Evolutionary conservation across 1,140 invertebrate species (phyloP), one percentile per base, ranked within the genome.

Genomic region (Helicoverpa armigera): DNA sequence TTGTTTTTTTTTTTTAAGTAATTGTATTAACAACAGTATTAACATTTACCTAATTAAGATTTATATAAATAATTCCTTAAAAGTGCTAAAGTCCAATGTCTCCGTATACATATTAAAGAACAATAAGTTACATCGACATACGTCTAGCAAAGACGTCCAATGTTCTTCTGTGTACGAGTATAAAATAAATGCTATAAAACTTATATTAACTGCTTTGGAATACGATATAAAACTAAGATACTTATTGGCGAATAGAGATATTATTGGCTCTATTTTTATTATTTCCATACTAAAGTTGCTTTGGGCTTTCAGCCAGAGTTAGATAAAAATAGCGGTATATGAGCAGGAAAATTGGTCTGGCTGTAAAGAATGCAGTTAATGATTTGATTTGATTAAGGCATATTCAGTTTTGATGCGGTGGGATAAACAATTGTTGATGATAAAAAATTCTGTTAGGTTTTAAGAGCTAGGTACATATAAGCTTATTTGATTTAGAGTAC

Each of bases 151-250:
- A 87, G 82, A 86, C 86, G 85, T 74, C 85, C 85, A 86, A 74
- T 81, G 82, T 85, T 80, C 83, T 77, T 82, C 83, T 80, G 81
- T 74, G 78, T 83, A 80, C 86, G 82, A 88, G 85, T 88, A 88
- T 87, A 87, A 87, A 87, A 87, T 87, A 88, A 88, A 89, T 80
- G 63, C 79, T 67, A 79, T 79, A 79, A 80, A 75, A 74, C 31
- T 56, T 56, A 80, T 80, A 80, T 80, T 80, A 80, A 80, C 60
- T 74, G 60, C 51, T 29, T 53, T 50, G 29, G 67, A 63, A 72
- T 80, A 61, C 23, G 48, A 50, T 53, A 29, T 51, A 54, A 58
- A 43, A 67, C 43, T 16, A 74, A 43, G 72, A 75, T 75, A 35
- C 53, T 56, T 65, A 65, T 65, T 65, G 50, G 70, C 23, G 3